Evolutionary conservation across 2,888 invertebrate genomes (phyloP).

Genomic region (Standfussiana lucernea): DNA sequence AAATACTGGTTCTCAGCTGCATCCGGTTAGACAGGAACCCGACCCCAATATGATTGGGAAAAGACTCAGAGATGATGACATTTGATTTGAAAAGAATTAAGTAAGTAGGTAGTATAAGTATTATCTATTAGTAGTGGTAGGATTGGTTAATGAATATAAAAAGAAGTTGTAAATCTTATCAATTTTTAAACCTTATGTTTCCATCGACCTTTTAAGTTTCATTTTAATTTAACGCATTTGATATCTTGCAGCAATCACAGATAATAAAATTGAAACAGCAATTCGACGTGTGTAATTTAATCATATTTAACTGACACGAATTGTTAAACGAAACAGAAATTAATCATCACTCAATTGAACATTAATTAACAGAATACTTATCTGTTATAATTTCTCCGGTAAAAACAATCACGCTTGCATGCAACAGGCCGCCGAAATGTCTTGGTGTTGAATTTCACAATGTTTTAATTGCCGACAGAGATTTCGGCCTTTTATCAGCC

Average conservation of each 20-base stretch:
- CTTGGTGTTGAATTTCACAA: slow-evolving; percentile 76
- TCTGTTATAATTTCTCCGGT: slow-evolving; percentile 63
- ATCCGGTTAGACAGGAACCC: neutral
- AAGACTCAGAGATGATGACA: neutral
- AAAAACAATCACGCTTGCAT: slow-evolving; percentile 66
- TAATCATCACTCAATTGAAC: slow-evolving; percentile 52
- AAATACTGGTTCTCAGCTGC: neutral
- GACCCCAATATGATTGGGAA: neutral
- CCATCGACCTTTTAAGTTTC: neutral
- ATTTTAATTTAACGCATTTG: neutral
- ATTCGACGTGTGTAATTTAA: slow-evolving; percentile 27
- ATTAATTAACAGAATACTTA: slow-evolving; percentile 51
- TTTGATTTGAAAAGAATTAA: neutral
- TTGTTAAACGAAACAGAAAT: slow-evolving; percentile 36
- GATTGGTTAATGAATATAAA: too few relatives aligned
- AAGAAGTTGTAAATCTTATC: neutral
- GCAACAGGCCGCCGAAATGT: slow-evolving; percentile 60
- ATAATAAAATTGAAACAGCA: slow-evolving; percentile 23
- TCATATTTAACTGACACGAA: slow-evolving; percentile 27
- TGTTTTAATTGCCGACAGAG: slow-evolving; percentile 74
- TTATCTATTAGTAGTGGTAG: too few relatives aligned
- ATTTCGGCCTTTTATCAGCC: slow-evolving; percentile 63
- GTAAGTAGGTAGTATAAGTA: too few relatives aligned
- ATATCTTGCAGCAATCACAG: neutral
- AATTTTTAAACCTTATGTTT: neutral